phyloP scores from a whole-genome alignment of 2,888 invertebrate genomes.

The Andrena trimmerana region DNA sequence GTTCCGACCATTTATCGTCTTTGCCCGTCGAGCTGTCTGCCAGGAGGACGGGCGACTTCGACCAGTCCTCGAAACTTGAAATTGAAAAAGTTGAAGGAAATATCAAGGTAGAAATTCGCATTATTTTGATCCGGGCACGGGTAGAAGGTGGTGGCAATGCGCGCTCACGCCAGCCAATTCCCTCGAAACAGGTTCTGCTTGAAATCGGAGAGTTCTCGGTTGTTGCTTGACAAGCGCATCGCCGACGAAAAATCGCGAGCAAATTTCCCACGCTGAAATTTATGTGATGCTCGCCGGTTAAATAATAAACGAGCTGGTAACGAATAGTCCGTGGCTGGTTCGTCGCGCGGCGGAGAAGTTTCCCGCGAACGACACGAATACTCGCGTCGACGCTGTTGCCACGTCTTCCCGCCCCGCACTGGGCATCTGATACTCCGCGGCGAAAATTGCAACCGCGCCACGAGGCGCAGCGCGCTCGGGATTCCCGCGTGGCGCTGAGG shows the following conservation, averaged over 20 bases:
- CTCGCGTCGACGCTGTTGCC: background rate
- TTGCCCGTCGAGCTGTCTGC: conserved; percentile 8
- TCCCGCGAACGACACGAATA: no score
- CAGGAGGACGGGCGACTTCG: conserved; percentile 18
- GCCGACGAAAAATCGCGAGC: background rate
- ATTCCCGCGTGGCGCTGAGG: conserved; percentile 4
- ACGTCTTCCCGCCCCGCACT: conserved; percentile 17
- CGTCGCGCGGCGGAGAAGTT: background rate
- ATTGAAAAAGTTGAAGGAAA: conserved; percentile 53
- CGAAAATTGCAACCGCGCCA: conserved; percentile 17
- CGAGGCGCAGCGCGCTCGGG: background rate
- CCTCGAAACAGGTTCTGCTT: background rate
- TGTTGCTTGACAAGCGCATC: background rate
- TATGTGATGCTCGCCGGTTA: background rate
- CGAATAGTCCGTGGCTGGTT: background rate
- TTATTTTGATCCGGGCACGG: conserved; percentile 34
- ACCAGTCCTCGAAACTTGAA: conserved; percentile 38
- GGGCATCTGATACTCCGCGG: conserved; percentile 10
- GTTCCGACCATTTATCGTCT: conserved; percentile 33
- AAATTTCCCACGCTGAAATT: background rate
- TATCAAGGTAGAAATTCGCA: conserved; percentile 41
- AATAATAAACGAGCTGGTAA: conserved; percentile 15
- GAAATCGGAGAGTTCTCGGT: conserved; percentile 12
- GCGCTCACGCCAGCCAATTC: conserved; percentile 13
- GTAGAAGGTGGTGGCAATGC: conserved; percentile 1